Evolutionary conservation across 1,140 invertebrate species (phyloP).

Genomic region (Calosoma granatense): DNA sequence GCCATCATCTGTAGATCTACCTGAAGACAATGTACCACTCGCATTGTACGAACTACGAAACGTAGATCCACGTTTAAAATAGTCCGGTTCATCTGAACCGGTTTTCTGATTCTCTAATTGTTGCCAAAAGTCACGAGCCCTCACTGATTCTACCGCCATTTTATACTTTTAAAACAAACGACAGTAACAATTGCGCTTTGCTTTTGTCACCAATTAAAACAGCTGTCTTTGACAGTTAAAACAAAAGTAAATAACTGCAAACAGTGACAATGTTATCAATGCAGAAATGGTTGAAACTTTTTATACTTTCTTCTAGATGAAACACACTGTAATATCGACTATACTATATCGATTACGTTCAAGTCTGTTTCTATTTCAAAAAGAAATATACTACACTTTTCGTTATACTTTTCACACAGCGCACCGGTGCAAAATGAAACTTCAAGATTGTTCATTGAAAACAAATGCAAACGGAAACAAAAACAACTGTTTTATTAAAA

Average conservation of each 20-base stretch:
- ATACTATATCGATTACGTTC: neutral
- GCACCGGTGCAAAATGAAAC: no score
- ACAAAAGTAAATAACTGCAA: no score
- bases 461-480: no score
- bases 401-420: no score
- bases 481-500: no score
- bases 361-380: neutral
- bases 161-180: neutral
- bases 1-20: neutral
- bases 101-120: slow-evolving; percentile 1
- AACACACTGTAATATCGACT: neutral
- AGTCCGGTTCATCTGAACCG: neutral
- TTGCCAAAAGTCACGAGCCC: neutral
- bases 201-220: no score
- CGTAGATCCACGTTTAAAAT: neutral
- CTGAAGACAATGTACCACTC: neutral
- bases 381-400: no score
- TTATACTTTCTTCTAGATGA: neutral
- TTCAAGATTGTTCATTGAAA: no score
- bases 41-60: neutral
- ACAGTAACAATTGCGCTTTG: neutral
- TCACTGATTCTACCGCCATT: neutral
- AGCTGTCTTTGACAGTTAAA: no score
- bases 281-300: neutral
- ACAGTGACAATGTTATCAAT: no score